Conservation (phyloP, 2,888 invertebrate species). For the Noctua comes region DNA sequence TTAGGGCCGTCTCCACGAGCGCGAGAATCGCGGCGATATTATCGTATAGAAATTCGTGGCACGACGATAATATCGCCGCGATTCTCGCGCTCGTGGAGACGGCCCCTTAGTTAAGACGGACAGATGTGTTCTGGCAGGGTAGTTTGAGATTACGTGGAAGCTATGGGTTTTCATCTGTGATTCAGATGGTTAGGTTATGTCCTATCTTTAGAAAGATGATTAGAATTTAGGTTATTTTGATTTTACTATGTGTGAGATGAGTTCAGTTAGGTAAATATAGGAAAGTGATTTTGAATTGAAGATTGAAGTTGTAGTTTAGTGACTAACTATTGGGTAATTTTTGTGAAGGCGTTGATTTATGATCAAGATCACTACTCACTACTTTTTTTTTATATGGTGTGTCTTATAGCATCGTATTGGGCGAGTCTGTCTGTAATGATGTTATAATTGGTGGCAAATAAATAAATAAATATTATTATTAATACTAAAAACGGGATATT, state of each 20-base stretch:
- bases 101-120: too few relatives aligned
- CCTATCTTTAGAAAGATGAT: conserved; percentile 8
- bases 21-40: too few relatives aligned
- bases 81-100: too few relatives aligned
- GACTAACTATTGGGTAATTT: conserved; percentile 5
- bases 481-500: too few relatives aligned
- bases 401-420: too few relatives aligned
- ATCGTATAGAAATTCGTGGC: too few relatives aligned
- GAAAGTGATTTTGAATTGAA: conserved; percentile 13
- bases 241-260: conserved; percentile 7
- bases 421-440: too few relatives aligned
- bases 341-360: conserved; percentile 5
- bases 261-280: conserved; percentile 13
- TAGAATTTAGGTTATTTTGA: neutral
- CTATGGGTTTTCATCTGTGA: conserved; percentile 11
- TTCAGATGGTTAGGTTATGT: conserved; percentile 6
- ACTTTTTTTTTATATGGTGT: too few relatives aligned
- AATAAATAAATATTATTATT: too few relatives aligned
- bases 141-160: conserved; percentile 15
- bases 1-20: too few relatives aligned
- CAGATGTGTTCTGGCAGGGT: neutral
- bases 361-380: neutral
- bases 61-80: too few relatives aligned
- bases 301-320: neutral
- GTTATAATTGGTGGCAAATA: too few relatives aligned